Percentiles rank a stretch among this genome's conserved stretches.
Evolutionary conservation across 2,797 vertebrate species (phyloP).

Genomic region (Halcyon chelicuti): DNA sequence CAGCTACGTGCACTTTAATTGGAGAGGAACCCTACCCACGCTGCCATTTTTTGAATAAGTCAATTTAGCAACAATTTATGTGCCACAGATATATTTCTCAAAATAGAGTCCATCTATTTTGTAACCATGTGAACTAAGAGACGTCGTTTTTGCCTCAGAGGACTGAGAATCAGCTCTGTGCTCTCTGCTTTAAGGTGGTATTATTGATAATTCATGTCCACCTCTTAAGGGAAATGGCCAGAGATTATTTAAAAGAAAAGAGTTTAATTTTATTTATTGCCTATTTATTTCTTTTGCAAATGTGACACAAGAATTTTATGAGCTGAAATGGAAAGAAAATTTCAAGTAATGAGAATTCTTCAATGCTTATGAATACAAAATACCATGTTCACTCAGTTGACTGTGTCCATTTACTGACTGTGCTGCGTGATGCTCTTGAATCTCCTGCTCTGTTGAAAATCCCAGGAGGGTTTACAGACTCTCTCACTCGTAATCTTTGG

Average conservation of each 20-base stretch:
- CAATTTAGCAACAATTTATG: slow-evolving; percentile 86
- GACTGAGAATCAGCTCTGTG: background rate
- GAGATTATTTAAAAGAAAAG: slow-evolving; percentile 58
- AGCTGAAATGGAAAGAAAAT: slow-evolving; percentile 70
- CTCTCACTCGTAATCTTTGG: background rate
- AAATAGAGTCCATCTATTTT: slow-evolving; percentile 80
- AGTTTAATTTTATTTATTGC: slow-evolving; percentile 69
- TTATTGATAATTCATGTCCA: background rate
- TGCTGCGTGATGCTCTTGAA: background rate
- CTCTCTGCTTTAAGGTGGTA: background rate
- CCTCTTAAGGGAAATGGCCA: slow-evolving; percentile 42
- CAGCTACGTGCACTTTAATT: slow-evolving; percentile 90
- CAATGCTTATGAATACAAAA: slow-evolving; percentile 63
- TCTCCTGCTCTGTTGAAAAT: background rate
- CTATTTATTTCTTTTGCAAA: slow-evolving; percentile 73
- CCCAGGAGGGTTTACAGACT: background rate
- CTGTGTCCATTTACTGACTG: background rate
- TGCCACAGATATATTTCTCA: slow-evolving; percentile 81
- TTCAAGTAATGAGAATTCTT: slow-evolving; percentile 66
- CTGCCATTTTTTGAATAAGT: slow-evolving; percentile 92
- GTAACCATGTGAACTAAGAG: slow-evolving; percentile 73
- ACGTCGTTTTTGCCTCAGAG: slow-evolving; percentile 74
- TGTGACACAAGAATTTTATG: slow-evolving; percentile 69
- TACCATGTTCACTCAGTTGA: background rate
- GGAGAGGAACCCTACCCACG: slow-evolving; percentile 88